phyloP scores from a whole-genome alignment of 2,113 vertebrate species.

The Clarias batrachus region DNA sequence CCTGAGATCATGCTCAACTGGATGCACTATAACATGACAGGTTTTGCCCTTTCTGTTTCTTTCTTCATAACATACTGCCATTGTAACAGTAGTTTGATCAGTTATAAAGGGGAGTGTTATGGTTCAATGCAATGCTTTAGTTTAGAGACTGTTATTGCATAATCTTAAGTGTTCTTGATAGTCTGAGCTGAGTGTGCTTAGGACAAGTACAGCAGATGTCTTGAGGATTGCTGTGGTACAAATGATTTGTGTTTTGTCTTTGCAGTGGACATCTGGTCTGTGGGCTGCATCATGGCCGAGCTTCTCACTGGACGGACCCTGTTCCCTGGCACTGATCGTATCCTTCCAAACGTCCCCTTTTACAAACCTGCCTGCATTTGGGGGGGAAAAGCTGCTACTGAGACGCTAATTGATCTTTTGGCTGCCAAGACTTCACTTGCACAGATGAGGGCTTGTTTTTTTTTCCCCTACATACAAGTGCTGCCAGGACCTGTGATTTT shows the following conservation, averaged over 20 bases:
- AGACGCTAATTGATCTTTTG: conserved; percentile 2
- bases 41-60: conserved; percentile 50
- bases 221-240: not conserved
- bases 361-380: not conserved
- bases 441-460: not conserved
- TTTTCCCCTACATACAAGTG: not conserved
- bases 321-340: conserved; percentile 98
- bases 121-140: not conserved
- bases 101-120: not conserved
- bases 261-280: conserved; percentile 98
- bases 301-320: conserved; percentile 94
- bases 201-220: not conserved
- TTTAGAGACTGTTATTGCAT: not conserved
- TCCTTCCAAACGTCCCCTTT: conserved; percentile 74
- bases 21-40: conserved; percentile 99
- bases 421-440: not conserved
- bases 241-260: conserved; percentile 2
- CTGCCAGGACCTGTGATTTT: not conserved
- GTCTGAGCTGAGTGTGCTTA: not conserved
- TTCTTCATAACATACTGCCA: no score
- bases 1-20: conserved; percentile 86
- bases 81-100: no score
- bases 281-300: conserved; percentile 99
- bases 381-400: not conserved
- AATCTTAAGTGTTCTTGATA: not conserved